These are phyloP conservation scores for Drosophila dunni DNA, from an alignment of 1,140 invertebrate species.

Conservation along the genomic window DNA sequence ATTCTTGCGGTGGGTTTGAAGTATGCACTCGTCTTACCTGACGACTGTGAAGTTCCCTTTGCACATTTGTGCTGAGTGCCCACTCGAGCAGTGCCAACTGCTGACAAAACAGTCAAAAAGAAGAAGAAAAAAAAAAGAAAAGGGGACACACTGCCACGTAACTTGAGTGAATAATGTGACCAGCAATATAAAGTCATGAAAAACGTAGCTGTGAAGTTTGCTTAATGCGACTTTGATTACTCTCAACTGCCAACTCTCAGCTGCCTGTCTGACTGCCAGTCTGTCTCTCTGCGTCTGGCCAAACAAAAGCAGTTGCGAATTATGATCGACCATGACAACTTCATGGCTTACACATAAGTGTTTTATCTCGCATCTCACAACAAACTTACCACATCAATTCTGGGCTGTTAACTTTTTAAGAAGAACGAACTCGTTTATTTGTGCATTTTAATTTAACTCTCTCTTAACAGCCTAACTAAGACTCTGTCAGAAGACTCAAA, in stretches of 20 bases:
- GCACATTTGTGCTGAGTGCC: conserved; percentile 74
- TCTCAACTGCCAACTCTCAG: conserved; percentile 9
- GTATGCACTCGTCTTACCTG: conserved; percentile 60
- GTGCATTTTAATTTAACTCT: background rate
- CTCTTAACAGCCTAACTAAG: background rate
- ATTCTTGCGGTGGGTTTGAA: conserved; percentile 64
- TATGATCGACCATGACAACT: conserved; percentile 13
- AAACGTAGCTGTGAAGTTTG: conserved; percentile 59
- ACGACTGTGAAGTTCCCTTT: conserved; percentile 68
- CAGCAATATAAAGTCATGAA: conserved; percentile 24
- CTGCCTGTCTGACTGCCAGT: background rate
- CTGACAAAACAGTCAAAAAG: conserved; percentile 40
- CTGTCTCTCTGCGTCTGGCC: too few relatives aligned
- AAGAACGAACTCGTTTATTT: conserved; percentile 14
- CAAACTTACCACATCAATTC: conserved; percentile 2
- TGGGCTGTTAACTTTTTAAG: conserved; percentile 19
- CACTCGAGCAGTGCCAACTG: conserved; percentile 67
- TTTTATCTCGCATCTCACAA: conserved; percentile 4
- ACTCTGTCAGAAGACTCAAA: conserved; percentile 18
- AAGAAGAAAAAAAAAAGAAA: background rate
- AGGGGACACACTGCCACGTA: conserved; percentile 26
- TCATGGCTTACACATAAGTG: background rate
- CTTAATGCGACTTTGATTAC: conserved; percentile 57
- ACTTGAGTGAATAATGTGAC: conserved; percentile 62
- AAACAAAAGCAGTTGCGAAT: background rate